Base-by-base conservation (phyloP, 2,797 vertebrate genomes). In the Gobionotothen gibberifrons region DNA sequence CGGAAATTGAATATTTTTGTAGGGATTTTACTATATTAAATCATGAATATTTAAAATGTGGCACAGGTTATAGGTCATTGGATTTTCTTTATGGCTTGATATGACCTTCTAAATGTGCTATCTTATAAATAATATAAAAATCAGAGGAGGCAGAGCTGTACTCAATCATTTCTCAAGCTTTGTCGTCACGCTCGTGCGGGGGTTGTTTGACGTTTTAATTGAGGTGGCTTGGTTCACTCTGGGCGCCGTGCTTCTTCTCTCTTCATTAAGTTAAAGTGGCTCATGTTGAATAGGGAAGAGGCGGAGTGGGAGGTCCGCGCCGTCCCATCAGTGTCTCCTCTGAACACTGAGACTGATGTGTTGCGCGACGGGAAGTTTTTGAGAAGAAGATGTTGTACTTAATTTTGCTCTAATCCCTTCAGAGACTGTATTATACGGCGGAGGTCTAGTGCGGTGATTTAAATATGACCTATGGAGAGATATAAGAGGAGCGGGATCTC, bases 171-270 rank as follows among this genome's bases (percentile, higher is more conserved):
- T 83, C 86, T 91, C 84, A 88, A 80, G 74, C 70, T 26, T 79
- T 67, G 78, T 83, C 62, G 16, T 83, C 76, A 67, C 36, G 75
- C 68, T 67, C 22, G 32, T 59, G 78, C 29, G 12, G n/a, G 51
- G 54, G 21, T 44, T 75, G 85, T 92, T 93, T 91, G 88, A 93
- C 86, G 85, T 90, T 92, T 91, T 93, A 93, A 94, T 93, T 89
- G 92, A 90, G 90, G 89, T 90, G 85, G 73, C 78, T 65, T 29
- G 83, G 91, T 92, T 93, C 87, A 87, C 69, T 69, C 63, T 78
- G 36, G 68, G 59, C 53, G 60, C 80, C 47, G 47, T 16, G 63
- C 47, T 54, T 60, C 52, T 47, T 70, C 69, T 72, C 73, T 69
- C 78, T 81, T 90, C 72, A 90, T 91, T 87, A 90, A 54, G 60